These are phyloP conservation scores for Halocynthia aurantium DNA, from an alignment of 23 tunicate species.

Conservation along the genomic window DNA sequence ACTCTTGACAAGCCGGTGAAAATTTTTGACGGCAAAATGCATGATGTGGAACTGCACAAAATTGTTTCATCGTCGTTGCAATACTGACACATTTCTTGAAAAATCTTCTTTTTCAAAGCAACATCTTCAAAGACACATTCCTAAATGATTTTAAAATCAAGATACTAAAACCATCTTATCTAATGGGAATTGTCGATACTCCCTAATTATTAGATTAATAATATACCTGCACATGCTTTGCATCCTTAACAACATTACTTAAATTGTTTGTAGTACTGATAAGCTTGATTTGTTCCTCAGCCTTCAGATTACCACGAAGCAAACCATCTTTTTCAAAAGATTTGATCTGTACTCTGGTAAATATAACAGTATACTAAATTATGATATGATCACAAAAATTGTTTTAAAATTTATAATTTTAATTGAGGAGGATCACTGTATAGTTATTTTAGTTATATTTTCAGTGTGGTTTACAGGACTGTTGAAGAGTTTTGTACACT, in stretches of 20 bases:
- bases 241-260: conserved; percentile 45
- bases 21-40: conserved; percentile 79
- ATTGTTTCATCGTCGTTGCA: conserved; percentile 47
- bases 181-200: not conserved
- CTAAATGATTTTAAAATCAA: conserved; percentile 10
- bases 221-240: conserved; percentile 64
- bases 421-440: not conserved
- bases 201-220: not conserved
- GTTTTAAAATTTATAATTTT: not conserved
- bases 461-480: not conserved
- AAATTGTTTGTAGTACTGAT: conserved; percentile 50
- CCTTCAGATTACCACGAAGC: conserved; percentile 58
- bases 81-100: conserved; percentile 32
- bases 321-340: conserved; percentile 56
- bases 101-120: conserved; percentile 73
- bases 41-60: conserved; percentile 84
- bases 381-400: not conserved
- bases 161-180: not conserved
- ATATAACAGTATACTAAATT: not conserved
- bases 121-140: conserved; percentile 97
- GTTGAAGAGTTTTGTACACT: not conserved
- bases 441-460: not conserved
- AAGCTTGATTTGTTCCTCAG: conserved; percentile 54
- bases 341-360: conserved; percentile 36
- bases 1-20: conserved; percentile 50